These are phyloP conservation scores for Loriculus beryllinus DNA, from an alignment of 2,797 vertebrate species.

Conservation along the genomic window DNA sequence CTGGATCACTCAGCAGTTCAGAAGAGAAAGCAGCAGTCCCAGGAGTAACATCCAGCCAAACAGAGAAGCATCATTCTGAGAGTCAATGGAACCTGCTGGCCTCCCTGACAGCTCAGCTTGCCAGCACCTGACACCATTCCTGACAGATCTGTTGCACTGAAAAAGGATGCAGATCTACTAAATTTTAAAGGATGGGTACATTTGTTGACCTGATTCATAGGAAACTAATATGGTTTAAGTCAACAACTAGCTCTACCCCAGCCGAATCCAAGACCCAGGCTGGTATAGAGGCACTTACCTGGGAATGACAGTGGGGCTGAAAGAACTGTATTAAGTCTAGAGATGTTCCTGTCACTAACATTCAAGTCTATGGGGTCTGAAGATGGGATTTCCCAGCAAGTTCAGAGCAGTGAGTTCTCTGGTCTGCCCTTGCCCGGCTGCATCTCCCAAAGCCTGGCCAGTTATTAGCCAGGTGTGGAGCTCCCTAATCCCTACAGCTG, in stretches of 20 bases:
- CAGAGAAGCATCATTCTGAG: background rate
- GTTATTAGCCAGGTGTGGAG: background rate
- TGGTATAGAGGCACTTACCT: background rate
- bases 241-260: background rate
- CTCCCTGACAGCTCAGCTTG: background rate
- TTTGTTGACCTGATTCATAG: background rate
- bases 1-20: background rate
- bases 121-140: background rate
- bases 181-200: background rate
- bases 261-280: background rate
- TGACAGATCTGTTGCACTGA: background rate
- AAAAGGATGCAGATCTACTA: background rate
- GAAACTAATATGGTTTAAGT: background rate
- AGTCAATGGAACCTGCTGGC: background rate
- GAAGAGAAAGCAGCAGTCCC: background rate
- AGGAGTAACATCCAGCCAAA: background rate
- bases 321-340: background rate
- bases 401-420: background rate
- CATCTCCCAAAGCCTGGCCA: background rate
- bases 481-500: constrained; percentile 4
- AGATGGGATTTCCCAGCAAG: background rate
- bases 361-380: background rate
- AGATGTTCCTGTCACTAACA: background rate
- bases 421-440: background rate
- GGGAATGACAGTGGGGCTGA: background rate